phyloP scores from a whole-genome alignment of 2,888 invertebrate genomes.

The Chromoteleia sp. region DNA sequence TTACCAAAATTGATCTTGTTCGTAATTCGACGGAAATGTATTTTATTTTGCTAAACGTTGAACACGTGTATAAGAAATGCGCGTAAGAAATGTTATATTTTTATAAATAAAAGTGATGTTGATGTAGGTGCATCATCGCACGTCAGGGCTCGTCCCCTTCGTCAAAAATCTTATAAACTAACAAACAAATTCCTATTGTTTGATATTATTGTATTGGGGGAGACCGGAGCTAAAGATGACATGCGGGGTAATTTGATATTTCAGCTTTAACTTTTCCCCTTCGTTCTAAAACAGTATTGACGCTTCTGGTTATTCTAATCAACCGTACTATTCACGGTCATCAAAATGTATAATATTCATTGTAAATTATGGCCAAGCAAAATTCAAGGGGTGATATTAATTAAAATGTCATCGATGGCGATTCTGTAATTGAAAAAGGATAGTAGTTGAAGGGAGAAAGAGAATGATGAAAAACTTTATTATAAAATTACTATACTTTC shows the following conservation, averaged over 20 bases:
- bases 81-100: too few species aligned
- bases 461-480: too few species aligned
- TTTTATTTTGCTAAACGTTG: too few species aligned
- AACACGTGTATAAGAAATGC: too few species aligned
- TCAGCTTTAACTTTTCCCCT: slow-evolving; percentile 59
- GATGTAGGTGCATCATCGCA: not conserved
- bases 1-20: too few species aligned
- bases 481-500: too few species aligned
- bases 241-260: slow-evolving; percentile 61
- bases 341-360: slow-evolving; percentile 3
- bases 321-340: slow-evolving; percentile 25
- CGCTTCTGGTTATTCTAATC: slow-evolving; percentile 59
- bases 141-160: not conserved
- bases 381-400: not conserved
- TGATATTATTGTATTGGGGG: slow-evolving; percentile 42
- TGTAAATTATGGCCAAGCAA: not conserved
- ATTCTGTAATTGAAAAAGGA: too few species aligned
- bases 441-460: too few species aligned
- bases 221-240: slow-evolving; percentile 47
- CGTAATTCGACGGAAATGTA: too few species aligned
- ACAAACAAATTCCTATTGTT: slow-evolving; percentile 58
- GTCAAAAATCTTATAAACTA: slow-evolving; percentile 46
- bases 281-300: slow-evolving; percentile 44
- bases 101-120: slow-evolving; percentile 1
- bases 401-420: not conserved